Evolutionary conservation across 2,888 invertebrate genomes (phyloP).

Genomic region (Tolmerus cingulatus): DNA sequence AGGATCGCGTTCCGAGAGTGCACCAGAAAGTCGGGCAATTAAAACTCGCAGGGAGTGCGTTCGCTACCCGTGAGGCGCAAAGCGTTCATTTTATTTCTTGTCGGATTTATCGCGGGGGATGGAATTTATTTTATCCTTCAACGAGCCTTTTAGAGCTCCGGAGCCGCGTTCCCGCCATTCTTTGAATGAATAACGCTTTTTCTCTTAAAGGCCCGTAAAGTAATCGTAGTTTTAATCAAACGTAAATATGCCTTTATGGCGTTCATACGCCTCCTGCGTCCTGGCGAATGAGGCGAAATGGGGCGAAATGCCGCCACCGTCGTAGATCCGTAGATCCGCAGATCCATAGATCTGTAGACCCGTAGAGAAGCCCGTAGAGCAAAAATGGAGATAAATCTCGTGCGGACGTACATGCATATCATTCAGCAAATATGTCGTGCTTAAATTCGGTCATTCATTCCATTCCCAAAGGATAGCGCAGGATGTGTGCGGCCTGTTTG

Average conservation of each 20-base stretch:
- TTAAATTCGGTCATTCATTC: conserved; percentile 37
- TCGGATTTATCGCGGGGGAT: not conserved
- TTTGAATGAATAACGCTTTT: conserved; percentile 1
- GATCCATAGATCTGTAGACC: not conserved
- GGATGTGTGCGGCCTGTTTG: conserved; percentile 11
- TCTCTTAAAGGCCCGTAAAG: not conserved
- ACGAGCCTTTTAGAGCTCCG: not conserved
- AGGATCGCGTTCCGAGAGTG: not conserved
- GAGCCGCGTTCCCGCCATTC: not conserved
- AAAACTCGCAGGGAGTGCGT: not conserved
- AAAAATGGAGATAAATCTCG: conserved; percentile 30
- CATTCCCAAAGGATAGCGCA: conserved; percentile 9
- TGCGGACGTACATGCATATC: conserved; percentile 31
- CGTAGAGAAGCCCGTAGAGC: not conserved
- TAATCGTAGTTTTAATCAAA: conserved; percentile 23
- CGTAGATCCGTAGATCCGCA: not conserved
- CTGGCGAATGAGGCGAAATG: not conserved
- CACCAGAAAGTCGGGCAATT: not conserved
- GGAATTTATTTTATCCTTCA: not conserved
- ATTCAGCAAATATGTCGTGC: conserved; percentile 23
- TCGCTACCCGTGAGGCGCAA: not conserved
- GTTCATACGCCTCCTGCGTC: not conserved
- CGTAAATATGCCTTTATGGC: conserved; percentile 4
- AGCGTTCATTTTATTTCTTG: not conserved
- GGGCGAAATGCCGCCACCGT: too few relatives aligned